Evolutionary conservation across 2,113 vertebrate genomes (phyloP).

Genomic region (Lasiurus borealis): DNA sequence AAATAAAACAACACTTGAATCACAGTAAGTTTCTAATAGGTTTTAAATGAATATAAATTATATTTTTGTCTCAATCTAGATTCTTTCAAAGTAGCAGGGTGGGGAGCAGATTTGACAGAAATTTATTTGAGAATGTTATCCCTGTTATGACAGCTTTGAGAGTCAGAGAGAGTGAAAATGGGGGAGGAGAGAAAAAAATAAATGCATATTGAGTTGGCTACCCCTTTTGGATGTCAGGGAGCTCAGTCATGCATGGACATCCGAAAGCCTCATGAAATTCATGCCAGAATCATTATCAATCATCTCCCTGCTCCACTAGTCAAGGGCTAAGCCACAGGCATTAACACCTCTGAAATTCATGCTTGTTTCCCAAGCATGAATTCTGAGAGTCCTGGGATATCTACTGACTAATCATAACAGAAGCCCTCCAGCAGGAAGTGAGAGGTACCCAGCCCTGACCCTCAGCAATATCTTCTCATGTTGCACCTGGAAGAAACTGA

Average conservation of each 20-base stretch:
- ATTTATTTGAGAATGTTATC: neutral
- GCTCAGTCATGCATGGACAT: neutral
- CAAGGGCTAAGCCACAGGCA: neutral
- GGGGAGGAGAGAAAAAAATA: neutral
- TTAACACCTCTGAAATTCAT: neutral
- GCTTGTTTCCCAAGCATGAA: neutral
- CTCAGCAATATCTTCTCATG: neutral
- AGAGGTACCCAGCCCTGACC: neutral
- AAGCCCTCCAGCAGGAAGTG: neutral
- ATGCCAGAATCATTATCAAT: neutral
- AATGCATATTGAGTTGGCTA: neutral
- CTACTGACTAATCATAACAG: neutral
- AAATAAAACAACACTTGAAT: neutral
- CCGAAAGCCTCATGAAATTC: neutral
- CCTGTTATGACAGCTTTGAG: neutral
- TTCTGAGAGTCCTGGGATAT: neutral
- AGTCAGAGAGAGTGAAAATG: neutral
- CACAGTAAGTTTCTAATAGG: neutral
- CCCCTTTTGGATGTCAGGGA: neutral
- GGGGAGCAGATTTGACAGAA: neutral
- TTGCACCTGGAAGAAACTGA: neutral
- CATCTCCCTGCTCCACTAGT: neutral
- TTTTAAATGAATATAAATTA: conserved; percentile 27
- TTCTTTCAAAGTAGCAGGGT: neutral
- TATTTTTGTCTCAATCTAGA: neutral